phyloP scores from a whole-genome alignment of 1,140 invertebrate genomes.

The Pectinophora gossypiella region DNA sequence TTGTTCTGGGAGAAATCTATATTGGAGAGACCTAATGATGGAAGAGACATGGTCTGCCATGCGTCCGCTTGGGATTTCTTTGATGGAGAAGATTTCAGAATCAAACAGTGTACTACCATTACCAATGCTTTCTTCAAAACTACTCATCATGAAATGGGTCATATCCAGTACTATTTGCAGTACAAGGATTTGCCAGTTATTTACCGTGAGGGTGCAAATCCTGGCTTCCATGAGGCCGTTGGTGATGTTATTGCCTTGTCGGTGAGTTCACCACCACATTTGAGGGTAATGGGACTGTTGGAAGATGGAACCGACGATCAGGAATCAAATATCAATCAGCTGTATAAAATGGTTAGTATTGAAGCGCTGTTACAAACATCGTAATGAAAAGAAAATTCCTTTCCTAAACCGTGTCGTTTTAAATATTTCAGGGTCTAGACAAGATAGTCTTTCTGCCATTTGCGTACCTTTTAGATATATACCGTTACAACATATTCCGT shows the following conservation, averaged over 20 bases:
- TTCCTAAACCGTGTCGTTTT: no score
- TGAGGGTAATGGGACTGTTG: conserved; percentile 85
- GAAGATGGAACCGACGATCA: conserved; percentile 77
- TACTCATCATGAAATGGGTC: conserved; percentile 86
- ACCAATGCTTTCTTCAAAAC: conserved; percentile 82
- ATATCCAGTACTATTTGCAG: conserved; percentile 83
- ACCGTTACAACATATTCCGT: conserved; percentile 91
- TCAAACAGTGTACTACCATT: conserved; percentile 87
- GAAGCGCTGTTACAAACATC: no score
- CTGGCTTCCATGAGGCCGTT: conserved; percentile 94
- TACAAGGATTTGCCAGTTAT: conserved; percentile 81
- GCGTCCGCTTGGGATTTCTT: conserved; percentile 89
- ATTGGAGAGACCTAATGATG: conserved; percentile 77
- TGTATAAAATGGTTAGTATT: conserved; percentile 80
- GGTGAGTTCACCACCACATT: conserved; percentile 86
- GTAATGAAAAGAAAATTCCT: no score
- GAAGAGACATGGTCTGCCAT: conserved; percentile 82
- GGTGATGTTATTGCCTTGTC: conserved; percentile 92
- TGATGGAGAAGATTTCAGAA: conserved; percentile 81
- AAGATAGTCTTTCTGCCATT: conserved; percentile 95
- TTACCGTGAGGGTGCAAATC: conserved; percentile 83
- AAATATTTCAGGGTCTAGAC: conserved; percentile 82
- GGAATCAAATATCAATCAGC: conserved; percentile 85
- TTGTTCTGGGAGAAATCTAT: conserved; percentile 76
- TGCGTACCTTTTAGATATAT: conserved; percentile 90